Percentiles rank a stretch among this genome's conserved stretches.
phyloP scores from a whole-genome alignment of 2,113 vertebrate genomes.

The Ctenodactylus gundi region DNA sequence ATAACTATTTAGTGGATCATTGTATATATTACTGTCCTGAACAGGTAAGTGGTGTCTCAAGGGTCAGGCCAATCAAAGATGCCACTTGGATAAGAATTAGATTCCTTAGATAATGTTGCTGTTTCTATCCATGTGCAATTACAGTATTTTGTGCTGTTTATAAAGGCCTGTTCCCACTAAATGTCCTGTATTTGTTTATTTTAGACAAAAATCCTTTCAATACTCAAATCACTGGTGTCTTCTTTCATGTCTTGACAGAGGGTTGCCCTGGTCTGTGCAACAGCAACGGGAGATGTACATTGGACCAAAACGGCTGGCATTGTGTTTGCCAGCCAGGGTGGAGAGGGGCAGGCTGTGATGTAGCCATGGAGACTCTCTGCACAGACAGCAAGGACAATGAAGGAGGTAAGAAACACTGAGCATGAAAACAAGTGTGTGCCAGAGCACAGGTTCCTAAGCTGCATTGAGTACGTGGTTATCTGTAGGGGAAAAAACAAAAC shows the following conservation, averaged over 20 bases:
- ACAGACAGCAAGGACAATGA: constrained; percentile 98
- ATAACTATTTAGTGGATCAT: constrained; percentile 83
- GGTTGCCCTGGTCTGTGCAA: constrained; percentile 98
- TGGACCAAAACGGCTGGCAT: constrained; percentile 99
- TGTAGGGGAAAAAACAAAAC: neutral
- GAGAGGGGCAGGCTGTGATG: constrained; percentile 97
- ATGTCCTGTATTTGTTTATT: constrained; percentile 86
- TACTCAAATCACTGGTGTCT: constrained; percentile 75
- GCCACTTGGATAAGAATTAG: constrained; percentile 87
- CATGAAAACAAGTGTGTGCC: neutral
- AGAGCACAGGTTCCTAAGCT: neutral
- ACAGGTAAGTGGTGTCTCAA: constrained; percentile 89
- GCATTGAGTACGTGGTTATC: neutral
- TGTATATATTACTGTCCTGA: constrained; percentile 84
- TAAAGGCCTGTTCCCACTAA: constrained; percentile 91
- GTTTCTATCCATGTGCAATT: constrained; percentile 96
- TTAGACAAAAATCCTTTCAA: constrained; percentile 11
- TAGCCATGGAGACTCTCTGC: constrained; percentile 98
- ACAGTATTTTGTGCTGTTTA: constrained; percentile 92
- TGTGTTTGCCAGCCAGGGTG: constrained; percentile 99
- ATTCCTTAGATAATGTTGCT: constrained; percentile 82
- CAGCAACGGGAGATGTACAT: constrained; percentile 96
- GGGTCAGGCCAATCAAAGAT: constrained; percentile 87
- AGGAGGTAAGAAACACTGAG: constrained; percentile 89
- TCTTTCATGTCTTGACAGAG: constrained; percentile 88